phyloP scores from a whole-genome alignment of 2,113 vertebrate species.

The Myanophis thanlyinensis region DNA sequence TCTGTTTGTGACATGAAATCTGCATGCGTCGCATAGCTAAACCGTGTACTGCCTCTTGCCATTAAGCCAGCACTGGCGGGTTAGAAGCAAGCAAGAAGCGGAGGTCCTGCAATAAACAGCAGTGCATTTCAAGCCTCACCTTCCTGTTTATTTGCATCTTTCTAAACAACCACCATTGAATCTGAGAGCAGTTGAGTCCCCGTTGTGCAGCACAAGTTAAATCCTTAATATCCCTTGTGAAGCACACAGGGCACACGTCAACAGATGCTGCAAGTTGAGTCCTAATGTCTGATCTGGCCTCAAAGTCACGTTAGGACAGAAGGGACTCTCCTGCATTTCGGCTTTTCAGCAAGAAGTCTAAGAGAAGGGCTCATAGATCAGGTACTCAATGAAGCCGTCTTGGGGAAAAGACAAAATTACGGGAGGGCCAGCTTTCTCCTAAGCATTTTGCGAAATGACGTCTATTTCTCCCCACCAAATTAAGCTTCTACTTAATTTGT shows the following conservation, averaged over 20 bases:
- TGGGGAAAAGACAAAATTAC: background rate
- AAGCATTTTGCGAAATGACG: background rate
- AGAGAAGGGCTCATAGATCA: background rate
- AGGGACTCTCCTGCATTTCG: background rate
- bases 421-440: background rate
- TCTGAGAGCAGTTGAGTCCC: background rate
- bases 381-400: background rate
- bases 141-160: background rate
- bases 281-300: slow-evolving; percentile 1
- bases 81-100: background rate
- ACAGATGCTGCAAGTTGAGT: background rate
- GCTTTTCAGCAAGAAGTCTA: background rate
- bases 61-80: background rate
- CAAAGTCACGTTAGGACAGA: background rate
- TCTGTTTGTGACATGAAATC: background rate
- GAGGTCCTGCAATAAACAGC: background rate
- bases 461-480: slow-evolving; percentile 8
- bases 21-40: background rate
- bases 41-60: background rate
- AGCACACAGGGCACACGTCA: background rate
- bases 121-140: background rate
- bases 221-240: background rate
- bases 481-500: slow-evolving; percentile 8
- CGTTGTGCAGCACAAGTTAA: background rate
- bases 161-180: background rate